A percentile compares a stretch with the other conserved stretches of the same genome.
Conservation (phyloP, 2,888 invertebrate genomes). For the Drosophila recens region DNA sequence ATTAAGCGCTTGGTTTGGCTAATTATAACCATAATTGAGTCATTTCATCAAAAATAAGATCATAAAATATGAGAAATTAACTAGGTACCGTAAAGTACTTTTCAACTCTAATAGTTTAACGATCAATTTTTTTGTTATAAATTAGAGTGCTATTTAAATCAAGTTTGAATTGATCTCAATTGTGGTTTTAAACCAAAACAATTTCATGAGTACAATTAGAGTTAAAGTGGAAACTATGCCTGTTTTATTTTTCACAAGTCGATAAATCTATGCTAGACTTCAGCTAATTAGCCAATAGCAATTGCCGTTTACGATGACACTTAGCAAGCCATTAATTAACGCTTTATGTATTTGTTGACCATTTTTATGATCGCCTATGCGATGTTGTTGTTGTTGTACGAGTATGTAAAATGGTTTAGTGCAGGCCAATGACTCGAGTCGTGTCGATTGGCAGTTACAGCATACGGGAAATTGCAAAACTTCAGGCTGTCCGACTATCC, state of each 20-base stretch:
- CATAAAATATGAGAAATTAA: constrained; percentile 4
- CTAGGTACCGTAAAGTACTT: neutral
- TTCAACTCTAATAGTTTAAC: neutral
- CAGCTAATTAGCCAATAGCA: constrained; percentile 41
- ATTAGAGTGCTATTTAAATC: constrained; percentile 3
- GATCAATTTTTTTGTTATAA: neutral
- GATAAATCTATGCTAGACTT: constrained; percentile 18
- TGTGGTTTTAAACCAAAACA: neutral
- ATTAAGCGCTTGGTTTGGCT: constrained; percentile 7
- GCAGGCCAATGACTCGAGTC: constrained; percentile 52
- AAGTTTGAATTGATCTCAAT: neutral
- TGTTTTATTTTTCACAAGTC: constrained; percentile 24
- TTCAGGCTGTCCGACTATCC: constrained; percentile 7
- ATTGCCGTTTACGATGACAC: constrained; percentile 47
- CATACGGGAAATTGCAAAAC: constrained; percentile 44
- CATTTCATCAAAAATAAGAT: constrained; percentile 16
- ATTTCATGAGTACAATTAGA: neutral
- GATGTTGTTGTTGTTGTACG: constrained; percentile 6
- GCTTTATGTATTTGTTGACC: constrained; percentile 20
- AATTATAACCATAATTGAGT: constrained; percentile 12
- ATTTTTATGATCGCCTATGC: constrained; percentile 11
- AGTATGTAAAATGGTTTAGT: constrained; percentile 4
- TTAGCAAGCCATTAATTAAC: constrained; percentile 54
- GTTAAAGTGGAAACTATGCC: constrained; percentile 1
- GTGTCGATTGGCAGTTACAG: constrained; percentile 13